Evolutionary conservation across 1,140 invertebrate genomes (phyloP).

Genomic region (Alviniconcha marisindica): DNA sequence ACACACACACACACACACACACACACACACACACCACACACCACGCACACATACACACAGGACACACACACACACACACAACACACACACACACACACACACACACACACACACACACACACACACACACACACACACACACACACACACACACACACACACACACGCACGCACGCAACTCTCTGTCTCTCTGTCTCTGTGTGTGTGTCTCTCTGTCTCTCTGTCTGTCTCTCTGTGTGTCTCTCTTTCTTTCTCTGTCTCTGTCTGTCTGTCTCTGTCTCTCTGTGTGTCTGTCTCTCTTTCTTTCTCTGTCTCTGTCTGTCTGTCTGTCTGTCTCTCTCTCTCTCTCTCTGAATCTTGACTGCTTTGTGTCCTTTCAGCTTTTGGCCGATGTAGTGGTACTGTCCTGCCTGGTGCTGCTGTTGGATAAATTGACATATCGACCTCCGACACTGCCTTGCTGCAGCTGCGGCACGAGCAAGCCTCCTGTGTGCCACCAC

Average conservation of each 20-base stretch:
- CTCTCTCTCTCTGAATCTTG: background rate
- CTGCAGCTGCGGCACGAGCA: background rate
- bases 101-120: no score
- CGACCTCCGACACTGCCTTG: background rate
- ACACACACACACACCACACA: no score
- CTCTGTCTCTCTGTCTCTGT: no score
- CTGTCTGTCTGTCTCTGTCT: background rate
- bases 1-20: no score
- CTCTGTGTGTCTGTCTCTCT: background rate
- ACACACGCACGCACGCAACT: no score
- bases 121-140: no score
- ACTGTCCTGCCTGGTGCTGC: background rate
- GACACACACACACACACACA: no score
- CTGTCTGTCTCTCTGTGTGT: background rate
- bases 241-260: background rate
- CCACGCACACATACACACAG: no score
- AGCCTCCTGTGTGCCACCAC: background rate
- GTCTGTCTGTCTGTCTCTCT: background rate
- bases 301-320: background rate
- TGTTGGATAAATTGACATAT: conserved; percentile 9
- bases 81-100: no score
- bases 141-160: no score
- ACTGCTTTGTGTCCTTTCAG: background rate
- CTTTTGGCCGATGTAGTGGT: conserved; percentile 3
- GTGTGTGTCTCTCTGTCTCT: background rate